Conservation (phyloP, 2,888 invertebrate species). For the Pseudoips prasinana region DNA sequence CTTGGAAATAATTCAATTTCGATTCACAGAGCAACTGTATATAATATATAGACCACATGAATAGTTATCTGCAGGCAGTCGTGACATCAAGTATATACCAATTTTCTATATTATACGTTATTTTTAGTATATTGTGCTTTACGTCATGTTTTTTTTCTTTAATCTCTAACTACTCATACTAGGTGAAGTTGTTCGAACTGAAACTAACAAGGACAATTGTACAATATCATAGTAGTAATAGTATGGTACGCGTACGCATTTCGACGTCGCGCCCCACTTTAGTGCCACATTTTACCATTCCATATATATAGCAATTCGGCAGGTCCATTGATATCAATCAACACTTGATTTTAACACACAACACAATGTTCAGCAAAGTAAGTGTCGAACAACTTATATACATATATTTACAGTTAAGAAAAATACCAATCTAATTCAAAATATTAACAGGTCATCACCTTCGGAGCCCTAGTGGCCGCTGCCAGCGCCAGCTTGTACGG, state of each 20-base stretch:
- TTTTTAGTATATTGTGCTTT: too few relatives aligned
- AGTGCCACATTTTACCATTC: not conserved
- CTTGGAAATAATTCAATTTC: too few relatives aligned
- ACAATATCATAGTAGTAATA: slow-evolving; percentile 10
- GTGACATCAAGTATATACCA: too few relatives aligned
- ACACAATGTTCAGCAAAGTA: slow-evolving; percentile 63
- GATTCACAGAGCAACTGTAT: too few relatives aligned
- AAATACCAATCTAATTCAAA: too few relatives aligned
- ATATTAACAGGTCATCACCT: slow-evolving; percentile 58
- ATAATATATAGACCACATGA: too few relatives aligned
- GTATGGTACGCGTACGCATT: slow-evolving; percentile 36
- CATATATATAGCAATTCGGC: slow-evolving; percentile 38
- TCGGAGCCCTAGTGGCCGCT: slow-evolving; percentile 64
- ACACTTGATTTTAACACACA: slow-evolving; percentile 13
- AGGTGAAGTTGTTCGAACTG: too few relatives aligned
- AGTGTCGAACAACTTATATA: slow-evolving; percentile 24
- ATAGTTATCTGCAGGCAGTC: too few relatives aligned
- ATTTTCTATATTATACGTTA: too few relatives aligned
- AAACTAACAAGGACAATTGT: slow-evolving; percentile 14
- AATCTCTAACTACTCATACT: too few relatives aligned
- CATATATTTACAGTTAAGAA: too few relatives aligned
- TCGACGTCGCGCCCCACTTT: slow-evolving; percentile 10
- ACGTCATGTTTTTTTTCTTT: too few relatives aligned
- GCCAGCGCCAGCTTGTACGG: slow-evolving; percentile 69
- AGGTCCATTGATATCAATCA: slow-evolving; percentile 42